phyloP scores from a whole-genome alignment of 2,797 vertebrate genomes.

The Jordanella pulchra region DNA sequence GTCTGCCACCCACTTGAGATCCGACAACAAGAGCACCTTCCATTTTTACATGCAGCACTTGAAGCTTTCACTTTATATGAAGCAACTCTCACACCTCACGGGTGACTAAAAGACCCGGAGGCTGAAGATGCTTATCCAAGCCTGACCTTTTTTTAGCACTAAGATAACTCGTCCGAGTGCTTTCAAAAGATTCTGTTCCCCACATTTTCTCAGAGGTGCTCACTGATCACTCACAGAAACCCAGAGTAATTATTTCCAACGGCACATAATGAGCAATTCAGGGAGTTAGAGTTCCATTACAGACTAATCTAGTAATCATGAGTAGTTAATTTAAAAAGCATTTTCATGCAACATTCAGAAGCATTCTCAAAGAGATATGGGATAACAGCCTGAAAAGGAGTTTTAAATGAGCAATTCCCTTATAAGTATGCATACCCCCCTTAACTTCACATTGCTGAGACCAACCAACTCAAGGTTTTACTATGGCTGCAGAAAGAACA shows the following conservation, averaged over 20 bases:
- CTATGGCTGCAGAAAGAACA: no score
- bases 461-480: not conserved
- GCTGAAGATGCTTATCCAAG: slow-evolving; percentile 79
- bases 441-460: not conserved
- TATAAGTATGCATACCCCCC: not conserved
- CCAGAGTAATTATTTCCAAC: slow-evolving; percentile 51
- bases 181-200: slow-evolving; percentile 69
- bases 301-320: slow-evolving; percentile 54
- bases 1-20: slow-evolving; percentile 80
- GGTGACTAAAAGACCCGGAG: slow-evolving; percentile 65
- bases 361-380: slow-evolving; percentile 53
- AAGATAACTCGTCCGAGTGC: slow-evolving; percentile 74
- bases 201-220: slow-evolving; percentile 60
- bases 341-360: slow-evolving; percentile 55
- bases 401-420: slow-evolving; percentile 57
- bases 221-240: slow-evolving; percentile 69
- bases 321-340: slow-evolving; percentile 64
- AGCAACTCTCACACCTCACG: slow-evolving; percentile 77
- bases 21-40: slow-evolving; percentile 78
- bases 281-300: slow-evolving; percentile 59
- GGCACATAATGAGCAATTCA: slow-evolving; percentile 52
- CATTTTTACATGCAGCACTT: slow-evolving; percentile 82
- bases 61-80: slow-evolving; percentile 71
- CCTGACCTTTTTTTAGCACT: slow-evolving; percentile 76
- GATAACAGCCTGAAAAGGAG: slow-evolving; percentile 50